These are phyloP conservation scores for Orthonevra nobilis DNA, from an alignment of 2,888 invertebrate genomes.

Conservation along the genomic window DNA sequence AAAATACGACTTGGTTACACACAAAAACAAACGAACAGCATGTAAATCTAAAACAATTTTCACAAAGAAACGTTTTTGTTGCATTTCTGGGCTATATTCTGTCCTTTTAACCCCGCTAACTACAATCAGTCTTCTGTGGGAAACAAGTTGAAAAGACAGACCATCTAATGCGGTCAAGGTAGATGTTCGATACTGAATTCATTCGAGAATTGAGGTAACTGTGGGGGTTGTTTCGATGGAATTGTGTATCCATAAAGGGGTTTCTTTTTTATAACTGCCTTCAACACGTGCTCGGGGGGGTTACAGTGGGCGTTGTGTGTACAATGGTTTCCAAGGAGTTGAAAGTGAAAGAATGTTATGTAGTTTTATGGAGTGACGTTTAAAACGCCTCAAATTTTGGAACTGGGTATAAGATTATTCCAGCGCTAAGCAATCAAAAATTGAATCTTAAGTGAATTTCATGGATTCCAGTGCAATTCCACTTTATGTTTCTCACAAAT, in stretches of 20 bases:
- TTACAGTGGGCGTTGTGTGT: conserved; percentile 9
- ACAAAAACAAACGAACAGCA: conserved; percentile 74
- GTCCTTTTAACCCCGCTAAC: neutral
- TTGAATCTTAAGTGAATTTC: too few relatives aligned
- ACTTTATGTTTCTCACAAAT: too few relatives aligned
- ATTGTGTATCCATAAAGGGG: conserved; percentile 24
- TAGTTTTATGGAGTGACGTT: neutral
- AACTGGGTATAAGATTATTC: too few relatives aligned
- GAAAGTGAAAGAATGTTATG: neutral
- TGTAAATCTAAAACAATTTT: conserved; percentile 77
- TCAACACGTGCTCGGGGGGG: conserved; percentile 33
- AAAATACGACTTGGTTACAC: neutral
- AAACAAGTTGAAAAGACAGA: neutral
- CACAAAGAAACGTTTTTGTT: conserved; percentile 75
- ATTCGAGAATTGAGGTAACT: conserved; percentile 2
- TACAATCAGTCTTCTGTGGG: neutral
- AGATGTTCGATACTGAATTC: conserved; percentile 31
- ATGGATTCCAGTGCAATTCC: too few relatives aligned
- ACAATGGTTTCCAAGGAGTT: conserved; percentile 52
- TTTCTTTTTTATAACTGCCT: too few relatives aligned
- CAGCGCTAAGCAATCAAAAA: too few relatives aligned
- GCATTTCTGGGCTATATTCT: too few relatives aligned
- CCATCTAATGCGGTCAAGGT: conserved; percentile 54
- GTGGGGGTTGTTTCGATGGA: conserved; percentile 23
- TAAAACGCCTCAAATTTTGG: too few relatives aligned